phyloP scores from a whole-genome alignment of 2,113 vertebrate species.

The Lophochroa leadbeateri region DNA sequence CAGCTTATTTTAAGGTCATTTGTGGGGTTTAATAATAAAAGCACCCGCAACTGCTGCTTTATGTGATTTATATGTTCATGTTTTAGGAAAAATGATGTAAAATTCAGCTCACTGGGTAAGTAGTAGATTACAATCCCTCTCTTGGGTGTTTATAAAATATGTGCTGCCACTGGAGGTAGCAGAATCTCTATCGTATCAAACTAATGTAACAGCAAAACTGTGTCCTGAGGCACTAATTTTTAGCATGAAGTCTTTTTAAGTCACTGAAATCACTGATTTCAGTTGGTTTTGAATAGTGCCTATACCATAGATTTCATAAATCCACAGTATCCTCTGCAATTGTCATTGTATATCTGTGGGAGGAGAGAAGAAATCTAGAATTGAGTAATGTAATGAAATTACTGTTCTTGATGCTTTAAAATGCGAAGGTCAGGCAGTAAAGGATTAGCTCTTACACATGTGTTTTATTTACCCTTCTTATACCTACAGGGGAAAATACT shows the following conservation, averaged over 20 bases:
- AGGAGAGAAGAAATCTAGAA: background rate
- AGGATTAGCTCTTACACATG: background rate
- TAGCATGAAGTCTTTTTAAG: background rate
- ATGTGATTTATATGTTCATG: background rate
- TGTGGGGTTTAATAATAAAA: background rate
- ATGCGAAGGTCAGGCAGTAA: background rate
- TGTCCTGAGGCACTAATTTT: background rate
- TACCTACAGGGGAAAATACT: background rate
- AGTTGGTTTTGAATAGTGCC: background rate
- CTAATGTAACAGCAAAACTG: background rate
- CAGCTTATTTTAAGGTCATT: background rate
- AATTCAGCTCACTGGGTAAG: background rate
- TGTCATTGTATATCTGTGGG: background rate
- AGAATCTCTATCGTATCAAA: background rate
- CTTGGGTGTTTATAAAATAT: background rate
- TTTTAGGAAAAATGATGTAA: background rate
- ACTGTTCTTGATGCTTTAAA: background rate
- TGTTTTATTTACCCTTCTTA: conserved; percentile 4
- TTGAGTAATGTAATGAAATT: background rate
- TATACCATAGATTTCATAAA: background rate
- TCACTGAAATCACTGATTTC: background rate
- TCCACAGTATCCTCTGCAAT: background rate
- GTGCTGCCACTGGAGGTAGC: background rate
- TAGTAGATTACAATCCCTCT: background rate
- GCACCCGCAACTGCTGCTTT: background rate